Base-by-base conservation (phyloP, 2,113 vertebrate genomes). In the Apeltes quadracus region DNA sequence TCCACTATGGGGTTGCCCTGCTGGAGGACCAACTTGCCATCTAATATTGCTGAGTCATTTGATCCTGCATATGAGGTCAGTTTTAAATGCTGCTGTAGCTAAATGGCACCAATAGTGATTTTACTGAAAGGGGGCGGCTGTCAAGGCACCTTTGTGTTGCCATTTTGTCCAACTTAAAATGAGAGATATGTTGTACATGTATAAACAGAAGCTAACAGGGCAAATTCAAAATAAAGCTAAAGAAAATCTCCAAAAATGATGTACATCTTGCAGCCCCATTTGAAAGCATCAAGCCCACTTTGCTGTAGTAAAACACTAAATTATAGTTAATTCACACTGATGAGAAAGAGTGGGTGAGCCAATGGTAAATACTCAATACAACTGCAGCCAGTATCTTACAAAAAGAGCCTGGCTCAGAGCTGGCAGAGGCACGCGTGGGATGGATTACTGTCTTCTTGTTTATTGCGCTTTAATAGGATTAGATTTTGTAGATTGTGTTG, bases 401-500 rank as follows among this genome's bases (percentile, higher is more conserved):
- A 54, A 82, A 61, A 63, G 61, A 79, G 70, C 69, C 51, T 5
- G 53, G 83, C 88, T 88, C 66, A 57, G 83, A 79, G 85, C 77
- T 90, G 85, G 88, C 85, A 79, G 78, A 83, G 78, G 61, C 75
- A 44, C 9, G 72, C 61, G 84, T 88, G 78, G 90, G 88, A 85
- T 74, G 89, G 89, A 89, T 92, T 84, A 89, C 75, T 86, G 88
- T 90, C 89, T 88, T 89, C 87, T 84, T 91, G 87, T 91, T 93
- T 91, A 88, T 84, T 87, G 79, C 76, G 69, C 77, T 87, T 91
- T 92, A 93, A 93, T 89, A 92, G 93, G 92, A 93, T 93, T 93
- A 86, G 88, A 92, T 93, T 92, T 91, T 88, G 89, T 84, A 90
- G 89, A 89, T 93, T 90, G 90, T 89, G 81, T 87, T 82, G 88